Evolutionary conservation across 1,140 invertebrate species (phyloP).

Genomic region (Meloidogyne floridensis): DNA sequence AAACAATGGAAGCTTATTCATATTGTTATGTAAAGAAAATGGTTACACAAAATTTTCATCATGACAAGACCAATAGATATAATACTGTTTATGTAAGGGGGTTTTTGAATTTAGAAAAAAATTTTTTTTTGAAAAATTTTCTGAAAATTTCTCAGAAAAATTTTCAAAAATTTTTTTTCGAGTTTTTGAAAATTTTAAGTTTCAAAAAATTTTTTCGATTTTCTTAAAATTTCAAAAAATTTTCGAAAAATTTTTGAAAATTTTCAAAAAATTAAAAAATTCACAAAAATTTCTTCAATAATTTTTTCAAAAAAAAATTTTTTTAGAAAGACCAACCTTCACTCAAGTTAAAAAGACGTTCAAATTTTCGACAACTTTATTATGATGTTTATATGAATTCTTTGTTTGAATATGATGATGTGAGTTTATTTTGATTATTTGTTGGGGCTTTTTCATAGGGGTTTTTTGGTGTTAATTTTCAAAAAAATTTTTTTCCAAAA

Average conservation of each 20-base stretch:
- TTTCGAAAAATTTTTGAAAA: too few species aligned
- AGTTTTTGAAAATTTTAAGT: neutral
- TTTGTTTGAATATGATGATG: conserved; percentile 50
- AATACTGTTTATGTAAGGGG: neutral
- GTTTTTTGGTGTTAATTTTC: too few species aligned
- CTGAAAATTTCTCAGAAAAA: too few species aligned
- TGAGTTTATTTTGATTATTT: neutral
- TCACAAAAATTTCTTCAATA: too few species aligned
- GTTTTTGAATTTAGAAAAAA: too few species aligned
- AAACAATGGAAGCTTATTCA: conserved; percentile 34
- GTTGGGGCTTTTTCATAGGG: too few species aligned
- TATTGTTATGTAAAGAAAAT: conserved; percentile 33
- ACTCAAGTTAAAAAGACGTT: neutral
- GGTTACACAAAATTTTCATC: conserved; percentile 1
- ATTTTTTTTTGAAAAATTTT: too few species aligned
- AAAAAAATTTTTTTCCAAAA: too few species aligned
- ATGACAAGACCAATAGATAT: neutral
- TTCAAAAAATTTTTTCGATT: neutral
- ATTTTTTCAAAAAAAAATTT: neutral
- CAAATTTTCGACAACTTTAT: conserved; percentile 34
- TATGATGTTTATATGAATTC: conserved; percentile 45
- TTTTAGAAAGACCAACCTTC: conserved; percentile 13
- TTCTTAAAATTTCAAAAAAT: neutral
- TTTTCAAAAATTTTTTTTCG: too few species aligned
- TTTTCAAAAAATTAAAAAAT: neutral